Base-by-base conservation (phyloP, 1,140 invertebrate species). In the Drosophila littoralis region DNA sequence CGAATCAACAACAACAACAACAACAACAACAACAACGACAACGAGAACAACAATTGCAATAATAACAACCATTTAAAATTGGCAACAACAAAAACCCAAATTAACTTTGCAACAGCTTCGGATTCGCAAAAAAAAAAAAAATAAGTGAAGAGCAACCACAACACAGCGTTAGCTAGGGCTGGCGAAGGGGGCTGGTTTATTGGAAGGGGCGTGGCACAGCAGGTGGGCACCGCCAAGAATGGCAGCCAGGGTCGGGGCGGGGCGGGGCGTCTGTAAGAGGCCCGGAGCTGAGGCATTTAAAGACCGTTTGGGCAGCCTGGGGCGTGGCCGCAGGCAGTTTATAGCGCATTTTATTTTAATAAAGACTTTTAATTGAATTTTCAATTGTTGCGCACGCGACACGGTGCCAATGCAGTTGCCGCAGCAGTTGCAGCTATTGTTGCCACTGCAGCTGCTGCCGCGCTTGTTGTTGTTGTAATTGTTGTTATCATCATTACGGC, bases 321-420 rank as follows among this genome's bases (percentile, higher is more conserved):
- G 73, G 78, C 77, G 73, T 60, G 63, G 63, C 74, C 43, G 48
- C 48, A 8, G 72, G 36, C 58, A 67, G 63, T 89, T 68, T 73
- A 67, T 83, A 81, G 74, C 71, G 80, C 74, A 89, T 88, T 88
- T 88, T 89, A 88, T 88, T 88, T 89, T 88, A 88, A 88, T 88
- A 88, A 88, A 88, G 84, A 89, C 80, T 88, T 88, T 88, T 88
- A 88, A 88, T 88, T 88, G 84, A 89, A 88, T 89, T 88, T 88
- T 88, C 84, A 88, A 84, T 88, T 88, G 84, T 88, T 88, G 81
- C 84, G 57, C 77, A 40, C 45, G 43, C 54, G 55, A 66, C 52
- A 59, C 68, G 51, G 32, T 58, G 45, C 38, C 45, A 66, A 52
- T 58, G 58, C 68, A 57, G n/a, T 43, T 13, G 36, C 57, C 22